Percentiles rank a stretch among this genome's conserved stretches.
These are phyloP conservation scores for Schizopygopsis pylzovi DNA, from an alignment of 2,797 vertebrate species.

Conservation along the genomic window DNA sequence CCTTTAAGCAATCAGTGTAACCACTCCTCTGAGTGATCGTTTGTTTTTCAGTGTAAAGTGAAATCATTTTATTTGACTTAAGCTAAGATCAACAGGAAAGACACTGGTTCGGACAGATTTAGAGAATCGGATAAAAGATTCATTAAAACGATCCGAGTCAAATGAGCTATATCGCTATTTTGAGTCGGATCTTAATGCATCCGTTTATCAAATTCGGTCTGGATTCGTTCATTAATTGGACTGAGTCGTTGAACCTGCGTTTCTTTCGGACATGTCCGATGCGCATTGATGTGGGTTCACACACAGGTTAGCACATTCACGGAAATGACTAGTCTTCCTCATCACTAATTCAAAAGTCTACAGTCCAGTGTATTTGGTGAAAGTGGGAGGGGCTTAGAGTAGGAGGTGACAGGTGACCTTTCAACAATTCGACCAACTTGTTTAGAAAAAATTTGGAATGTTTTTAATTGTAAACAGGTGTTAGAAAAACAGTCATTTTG, in stretches of 20 bases:
- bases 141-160: not conserved
- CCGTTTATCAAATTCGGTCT: not conserved
- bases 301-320: not conserved
- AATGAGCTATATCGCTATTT: not conserved
- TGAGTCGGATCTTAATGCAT: not conserved
- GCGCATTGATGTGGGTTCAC: not conserved
- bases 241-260: not conserved
- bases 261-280: not conserved
- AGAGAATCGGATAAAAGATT: not conserved
- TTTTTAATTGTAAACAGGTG: not conserved
- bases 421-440: conserved; percentile 7
- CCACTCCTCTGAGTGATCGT: not conserved
- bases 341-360: not conserved
- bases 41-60: not conserved
- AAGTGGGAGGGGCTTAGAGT: conserved; percentile 1
- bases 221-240: not conserved
- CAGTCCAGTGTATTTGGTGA: not conserved
- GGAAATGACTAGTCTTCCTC: not conserved
- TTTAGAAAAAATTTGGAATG: not conserved
- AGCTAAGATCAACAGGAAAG: not conserved
- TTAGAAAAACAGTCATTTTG: not conserved
- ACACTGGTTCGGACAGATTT: not conserved
- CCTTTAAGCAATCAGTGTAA: not conserved
- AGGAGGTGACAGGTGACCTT: not conserved
- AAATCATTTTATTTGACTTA: not conserved